Percentiles rank a stretch among this genome's conserved stretches.
Evolutionary conservation across 2,888 invertebrate species (phyloP).

Genomic region (Cotesia congregata): DNA sequence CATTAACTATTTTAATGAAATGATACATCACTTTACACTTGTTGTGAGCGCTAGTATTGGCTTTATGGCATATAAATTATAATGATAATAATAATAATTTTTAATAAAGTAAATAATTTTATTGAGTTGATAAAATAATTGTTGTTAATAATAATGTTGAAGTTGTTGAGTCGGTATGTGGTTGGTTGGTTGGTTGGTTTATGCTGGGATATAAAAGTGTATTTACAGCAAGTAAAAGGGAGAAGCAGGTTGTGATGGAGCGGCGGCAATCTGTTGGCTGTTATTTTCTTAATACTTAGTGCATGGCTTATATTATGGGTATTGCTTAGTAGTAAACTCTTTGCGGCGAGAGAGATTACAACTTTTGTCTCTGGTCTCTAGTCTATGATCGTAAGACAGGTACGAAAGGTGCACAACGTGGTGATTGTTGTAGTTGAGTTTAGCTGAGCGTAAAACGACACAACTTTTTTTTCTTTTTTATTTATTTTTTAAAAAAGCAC

Average conservation of each 20-base stretch:
- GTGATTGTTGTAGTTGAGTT: background rate
- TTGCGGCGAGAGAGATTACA: background rate
- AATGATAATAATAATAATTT: too few relatives aligned
- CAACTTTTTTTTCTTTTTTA: background rate
- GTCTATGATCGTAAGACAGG: background rate
- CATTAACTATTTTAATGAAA: background rate
- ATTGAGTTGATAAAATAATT: background rate
- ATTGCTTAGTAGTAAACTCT: background rate
- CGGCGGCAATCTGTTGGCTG: conserved; percentile 1
- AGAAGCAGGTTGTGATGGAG: background rate
- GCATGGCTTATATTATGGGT: background rate
- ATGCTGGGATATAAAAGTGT: background rate
- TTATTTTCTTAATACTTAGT: conserved; percentile 1
- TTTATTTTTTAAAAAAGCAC: too few relatives aligned
- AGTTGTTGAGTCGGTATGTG: background rate
- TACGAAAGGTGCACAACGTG: background rate
- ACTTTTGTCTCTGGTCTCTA: background rate
- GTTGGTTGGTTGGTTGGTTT: background rate
- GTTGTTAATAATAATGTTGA: background rate
- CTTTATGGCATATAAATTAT: too few relatives aligned
- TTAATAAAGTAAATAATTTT: too few relatives aligned
- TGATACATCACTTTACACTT: background rate
- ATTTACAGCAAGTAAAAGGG: background rate
- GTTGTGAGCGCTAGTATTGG: too few relatives aligned
- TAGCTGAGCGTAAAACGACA: background rate